A percentile compares a stretch with the other conserved stretches of the same genome.
These are phyloP conservation scores for Chromis chromis DNA, from an alignment of 2,797 vertebrate species.

Conservation along the genomic window DNA sequence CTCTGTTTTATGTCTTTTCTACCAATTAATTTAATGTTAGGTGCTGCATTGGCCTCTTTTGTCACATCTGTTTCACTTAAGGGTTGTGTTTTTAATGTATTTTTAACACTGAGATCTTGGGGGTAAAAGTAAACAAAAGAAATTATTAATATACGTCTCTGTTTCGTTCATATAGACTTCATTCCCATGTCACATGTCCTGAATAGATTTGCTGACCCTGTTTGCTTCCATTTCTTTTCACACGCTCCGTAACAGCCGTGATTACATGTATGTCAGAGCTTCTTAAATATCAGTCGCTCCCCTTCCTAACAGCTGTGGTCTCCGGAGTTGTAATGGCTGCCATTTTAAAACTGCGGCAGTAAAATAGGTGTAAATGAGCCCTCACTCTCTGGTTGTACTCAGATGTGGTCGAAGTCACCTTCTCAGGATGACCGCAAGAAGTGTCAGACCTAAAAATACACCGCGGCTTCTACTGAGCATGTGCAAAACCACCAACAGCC, in stretches of 20 bases:
- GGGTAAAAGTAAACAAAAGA: too few relatives aligned
- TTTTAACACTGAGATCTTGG: too few relatives aligned
- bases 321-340: slow-evolving; percentile 8
- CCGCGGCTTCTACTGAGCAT: slow-evolving; percentile 9
- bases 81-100: too few relatives aligned
- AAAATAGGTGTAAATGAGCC: slow-evolving; percentile 30
- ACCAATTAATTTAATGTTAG: too few relatives aligned
- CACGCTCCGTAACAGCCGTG: not conserved
- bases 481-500: slow-evolving; percentile 37
- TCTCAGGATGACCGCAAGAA: slow-evolving; percentile 33
- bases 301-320: slow-evolving; percentile 46
- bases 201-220: not conserved
- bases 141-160: too few relatives aligned
- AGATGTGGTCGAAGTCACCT: slow-evolving; percentile 45
- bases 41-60: too few relatives aligned
- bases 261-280: slow-evolving; percentile 19
- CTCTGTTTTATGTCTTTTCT: too few relatives aligned
- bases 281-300: slow-evolving; percentile 47
- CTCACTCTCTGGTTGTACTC: slow-evolving; percentile 8
- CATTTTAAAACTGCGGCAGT: slow-evolving; percentile 35
- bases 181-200: slow-evolving; percentile 1
- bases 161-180: not conserved
- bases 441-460: slow-evolving; percentile 69
- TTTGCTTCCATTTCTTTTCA: not conserved
- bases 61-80: too few relatives aligned